Base-by-base conservation (phyloP, 2,888 invertebrate species). In the Morpho helenor region DNA sequence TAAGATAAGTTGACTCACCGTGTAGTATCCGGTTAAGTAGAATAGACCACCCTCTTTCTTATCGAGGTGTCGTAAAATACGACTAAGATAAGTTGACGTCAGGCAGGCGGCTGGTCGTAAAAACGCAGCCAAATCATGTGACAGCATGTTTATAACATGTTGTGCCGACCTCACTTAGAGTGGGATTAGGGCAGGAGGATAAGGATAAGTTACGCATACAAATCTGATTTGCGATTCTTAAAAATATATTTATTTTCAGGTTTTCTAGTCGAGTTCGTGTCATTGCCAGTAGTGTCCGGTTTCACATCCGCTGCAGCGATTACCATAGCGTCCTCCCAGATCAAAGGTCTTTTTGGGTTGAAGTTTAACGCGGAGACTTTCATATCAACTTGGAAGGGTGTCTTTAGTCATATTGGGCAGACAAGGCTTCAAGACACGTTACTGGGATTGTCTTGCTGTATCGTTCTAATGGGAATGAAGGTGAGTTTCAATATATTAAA, bases 231-330 rank as follows among this genome's bases (percentile, higher is more conserved):
- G 31, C 5, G 31, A 31, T 31, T 5, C 1, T 31, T 31, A 5
- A 31, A 31, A 31, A 31, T 2, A n/a, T 54, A 10, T 59, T 63
- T 55, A 51, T n/a, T 80, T 80, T 2, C 81, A 94, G 94, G 95
- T 54, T 95, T 95, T 73, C 83, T 95, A 8, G 93, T 95, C 10
- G 94, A 95, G 62, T 95, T 95, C 68, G 94, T 95, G 6, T 95
- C 95, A 0, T 81, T 93, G 1, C 94, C 95, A 0, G 95, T 95
- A 0, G 94, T 95, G 2, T 93, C 94, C 1, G 95, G 94, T 0
- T 95, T 96, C 76, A 95, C 95, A 3, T 95, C 95, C 1, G 95
- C 95, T 0, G 94, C 95, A 0, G 94, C 95, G 7, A 72, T 95
- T 4, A 95, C 95, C 9, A 95, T 95, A 66, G 94, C 94, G 0